Evolutionary conservation across 2,888 invertebrate species (phyloP), one percentile per base, ranked within the genome.

Genomic region (Volucella bombylans): DNA sequence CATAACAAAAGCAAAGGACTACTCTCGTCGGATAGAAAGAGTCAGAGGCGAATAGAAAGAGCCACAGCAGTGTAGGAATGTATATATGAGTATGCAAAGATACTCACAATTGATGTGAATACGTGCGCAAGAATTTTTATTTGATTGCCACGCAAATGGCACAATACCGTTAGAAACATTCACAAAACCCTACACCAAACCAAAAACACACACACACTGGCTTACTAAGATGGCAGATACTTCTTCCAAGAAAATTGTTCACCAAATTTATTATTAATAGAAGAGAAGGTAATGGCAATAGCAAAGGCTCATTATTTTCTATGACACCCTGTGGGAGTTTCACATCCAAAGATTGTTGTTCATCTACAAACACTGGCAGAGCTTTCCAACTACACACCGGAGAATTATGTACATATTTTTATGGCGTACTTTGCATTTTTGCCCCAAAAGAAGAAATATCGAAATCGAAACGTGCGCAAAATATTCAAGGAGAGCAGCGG

Each of bases 61-160:
- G 73, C 47, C 61, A 80, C 49, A 67, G 57, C 50, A 73, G 6
- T 31, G 6, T 6, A 31, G 31, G 6, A 31, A 31, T 31, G 31
- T 31, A 31, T 31, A 6, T 31, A 31, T 6, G 31, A 31, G 6
- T 31, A 31, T 31, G 6, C 31, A 31, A 6, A 6, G 31, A 31
- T 31, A 31, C 31, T 31, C 72, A 83, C 54, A 41, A 69, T 59
- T 68, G 78, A 78, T 69, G 79, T 61, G 80, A 59, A 52, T 81
- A 85, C 76, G 81, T 81, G 85, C 55, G 68, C 55, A 81, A 81
- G 72, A 81, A 85, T 85, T 85, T 85, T 85, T 81, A 85, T 85
- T 85, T 85, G 85, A 85, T 85, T 85, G 85, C 85, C 65, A 85
- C 76, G 72, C 81, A 85, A 85, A 85, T 77, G 76, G 81, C 77